phyloP scores from a whole-genome alignment of 2,797 vertebrate species.

The Myripristis jacobus region DNA sequence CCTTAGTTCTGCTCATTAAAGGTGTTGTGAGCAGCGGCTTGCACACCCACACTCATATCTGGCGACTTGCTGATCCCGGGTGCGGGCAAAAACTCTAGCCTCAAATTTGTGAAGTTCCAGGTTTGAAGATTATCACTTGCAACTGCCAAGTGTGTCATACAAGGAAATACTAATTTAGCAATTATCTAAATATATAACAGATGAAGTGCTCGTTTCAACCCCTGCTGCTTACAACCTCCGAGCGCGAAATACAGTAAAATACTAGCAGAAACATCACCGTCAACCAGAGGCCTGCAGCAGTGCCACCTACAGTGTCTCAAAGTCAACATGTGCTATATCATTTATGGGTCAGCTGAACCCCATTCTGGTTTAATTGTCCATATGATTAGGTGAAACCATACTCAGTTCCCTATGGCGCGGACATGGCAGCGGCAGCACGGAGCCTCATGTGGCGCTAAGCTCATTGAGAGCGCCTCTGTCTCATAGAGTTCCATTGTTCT shows the following conservation, averaged over 20 bases:
- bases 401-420: conserved; percentile 60
- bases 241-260: conserved; percentile 6
- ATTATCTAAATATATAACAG: not conserved
- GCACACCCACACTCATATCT: conserved; percentile 61
- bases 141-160: not conserved
- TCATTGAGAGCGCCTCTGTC: conserved; percentile 60
- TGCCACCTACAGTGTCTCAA: no score
- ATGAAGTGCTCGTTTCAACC: not conserved
- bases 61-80: not conserved
- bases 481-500: conserved; percentile 75
- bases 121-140: not conserved
- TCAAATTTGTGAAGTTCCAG: not conserved
- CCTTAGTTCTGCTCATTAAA: conserved; percentile 45
- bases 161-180: no score
- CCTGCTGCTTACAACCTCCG: not conserved
- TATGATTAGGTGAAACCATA: conserved; percentile 78
- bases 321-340: conserved; percentile 59
- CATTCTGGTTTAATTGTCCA: conserved; percentile 82
- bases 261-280: conserved; percentile 16
- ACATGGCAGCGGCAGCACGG: conserved; percentile 60
- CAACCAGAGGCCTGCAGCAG: not conserved
- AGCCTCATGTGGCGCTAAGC: conserved; percentile 59
- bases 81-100: not conserved
- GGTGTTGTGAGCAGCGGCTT: conserved; percentile 33
- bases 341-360: conserved; percentile 78